Conservation (phyloP, 1,140 invertebrate species). For the Eulimnadia texana region DNA sequence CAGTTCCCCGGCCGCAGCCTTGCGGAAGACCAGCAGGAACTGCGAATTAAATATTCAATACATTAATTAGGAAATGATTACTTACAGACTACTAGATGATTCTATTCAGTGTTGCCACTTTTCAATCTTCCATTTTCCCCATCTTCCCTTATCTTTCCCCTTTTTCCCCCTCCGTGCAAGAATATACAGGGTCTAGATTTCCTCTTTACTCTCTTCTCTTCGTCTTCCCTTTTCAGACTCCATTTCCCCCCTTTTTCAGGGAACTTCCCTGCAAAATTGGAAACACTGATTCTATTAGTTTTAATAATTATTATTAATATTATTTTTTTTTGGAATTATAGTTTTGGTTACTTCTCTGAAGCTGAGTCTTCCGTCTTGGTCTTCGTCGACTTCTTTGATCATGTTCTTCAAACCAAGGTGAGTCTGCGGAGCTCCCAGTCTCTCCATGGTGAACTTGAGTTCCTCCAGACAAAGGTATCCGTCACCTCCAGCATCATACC, state of each 20-base stretch:
- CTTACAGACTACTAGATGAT: too few relatives aligned
- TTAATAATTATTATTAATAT: too few relatives aligned
- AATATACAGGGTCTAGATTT: too few relatives aligned
- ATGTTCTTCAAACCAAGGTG: conserved; percentile 84
- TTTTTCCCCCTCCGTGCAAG: too few relatives aligned
- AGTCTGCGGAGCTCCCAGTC: conserved; percentile 83
- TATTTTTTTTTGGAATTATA: background rate
- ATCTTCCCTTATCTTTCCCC: too few relatives aligned
- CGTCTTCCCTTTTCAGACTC: too few relatives aligned
- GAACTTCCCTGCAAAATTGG: too few relatives aligned
- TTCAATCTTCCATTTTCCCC: too few relatives aligned
- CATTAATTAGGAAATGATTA: background rate
- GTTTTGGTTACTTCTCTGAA: conserved; percentile 57
- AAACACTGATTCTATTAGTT: too few relatives aligned
- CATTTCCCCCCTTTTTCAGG: too few relatives aligned
- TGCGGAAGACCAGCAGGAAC: conserved; percentile 74
- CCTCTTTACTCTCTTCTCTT: too few relatives aligned
- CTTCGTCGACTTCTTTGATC: conserved; percentile 88
- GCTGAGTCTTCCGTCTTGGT: conserved; percentile 71
- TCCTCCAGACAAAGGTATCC: conserved; percentile 75
- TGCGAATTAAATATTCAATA: conserved; percentile 30
- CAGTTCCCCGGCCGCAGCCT: conserved; percentile 70
- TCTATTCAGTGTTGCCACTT: too few relatives aligned
- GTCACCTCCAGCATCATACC: conserved; percentile 76
- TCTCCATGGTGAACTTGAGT: conserved; percentile 91